phyloP scores from a whole-genome alignment of 2,113 vertebrate species.

The Pluvianellus socialis region DNA sequence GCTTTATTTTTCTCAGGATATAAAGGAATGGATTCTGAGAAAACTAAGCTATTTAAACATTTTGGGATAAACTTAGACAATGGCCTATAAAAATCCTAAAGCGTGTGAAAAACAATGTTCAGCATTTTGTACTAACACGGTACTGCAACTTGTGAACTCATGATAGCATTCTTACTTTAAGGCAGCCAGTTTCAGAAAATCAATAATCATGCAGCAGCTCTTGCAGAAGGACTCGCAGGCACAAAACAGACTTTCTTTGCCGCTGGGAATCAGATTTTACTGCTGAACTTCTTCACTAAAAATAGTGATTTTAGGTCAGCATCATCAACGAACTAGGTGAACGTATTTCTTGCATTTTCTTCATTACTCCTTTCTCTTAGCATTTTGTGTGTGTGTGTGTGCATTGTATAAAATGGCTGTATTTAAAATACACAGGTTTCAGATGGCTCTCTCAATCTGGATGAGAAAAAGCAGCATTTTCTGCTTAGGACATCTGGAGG shows the following conservation, averaged over 20 bases:
- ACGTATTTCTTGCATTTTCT: not conserved
- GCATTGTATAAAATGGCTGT: not conserved
- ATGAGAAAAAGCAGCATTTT: not conserved
- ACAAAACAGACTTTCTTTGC: not conserved
- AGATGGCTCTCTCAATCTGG: not conserved
- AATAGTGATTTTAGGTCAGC: not conserved
- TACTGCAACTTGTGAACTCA: not conserved
- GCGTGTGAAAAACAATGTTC: not conserved
- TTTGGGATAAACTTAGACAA: not conserved
- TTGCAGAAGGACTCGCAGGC: not conserved
- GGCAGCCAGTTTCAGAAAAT: constrained; percentile 21
- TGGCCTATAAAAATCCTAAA: not conserved
- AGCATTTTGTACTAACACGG: not conserved
- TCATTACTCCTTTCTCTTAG: not conserved
- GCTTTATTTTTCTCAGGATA: not conserved
- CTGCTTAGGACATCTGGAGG: not conserved
- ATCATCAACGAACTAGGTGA: not conserved
- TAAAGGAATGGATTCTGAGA: not conserved
- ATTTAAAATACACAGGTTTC: not conserved
- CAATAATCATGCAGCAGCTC: constrained; percentile 23
- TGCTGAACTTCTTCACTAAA: not conserved
- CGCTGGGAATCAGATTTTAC: not conserved
- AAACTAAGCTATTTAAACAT: not conserved
- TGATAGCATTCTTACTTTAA: not conserved
- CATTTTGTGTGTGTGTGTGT: not conserved